These are phyloP conservation scores for Orientallactaga bullata DNA, from an alignment of 2,113 vertebrate genomes.

Conservation along the genomic window DNA sequence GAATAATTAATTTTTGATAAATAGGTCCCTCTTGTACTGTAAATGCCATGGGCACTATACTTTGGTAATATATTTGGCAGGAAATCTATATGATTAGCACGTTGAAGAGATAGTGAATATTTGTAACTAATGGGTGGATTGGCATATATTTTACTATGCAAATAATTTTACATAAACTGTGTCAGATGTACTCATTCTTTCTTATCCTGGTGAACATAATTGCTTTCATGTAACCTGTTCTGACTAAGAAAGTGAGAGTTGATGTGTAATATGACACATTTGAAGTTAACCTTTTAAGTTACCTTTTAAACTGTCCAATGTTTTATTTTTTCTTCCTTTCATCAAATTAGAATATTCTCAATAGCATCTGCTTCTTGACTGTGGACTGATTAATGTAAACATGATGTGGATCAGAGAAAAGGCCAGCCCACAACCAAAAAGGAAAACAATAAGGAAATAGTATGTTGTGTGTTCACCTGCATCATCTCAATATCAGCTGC, in stretches of 20 bases:
- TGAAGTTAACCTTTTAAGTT: background rate
- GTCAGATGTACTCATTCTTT: background rate
- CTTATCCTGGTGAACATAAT: background rate
- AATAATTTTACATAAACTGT: background rate
- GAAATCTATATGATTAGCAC: background rate
- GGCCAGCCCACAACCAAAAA: background rate
- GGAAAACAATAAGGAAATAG: background rate
- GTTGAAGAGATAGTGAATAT: background rate
- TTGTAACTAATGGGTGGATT: background rate
- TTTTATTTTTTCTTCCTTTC: background rate
- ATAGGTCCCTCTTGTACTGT: background rate
- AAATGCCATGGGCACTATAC: too few relatives aligned
- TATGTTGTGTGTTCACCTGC: background rate
- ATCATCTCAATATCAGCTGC: background rate
- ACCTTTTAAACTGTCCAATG: background rate
- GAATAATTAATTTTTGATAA: background rate
- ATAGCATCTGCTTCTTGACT: background rate
- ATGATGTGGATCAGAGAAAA: background rate
- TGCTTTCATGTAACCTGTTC: background rate
- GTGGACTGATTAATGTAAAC: background rate
- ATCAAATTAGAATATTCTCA: background rate
- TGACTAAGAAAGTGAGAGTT: background rate
- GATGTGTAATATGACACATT: background rate
- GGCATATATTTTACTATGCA: background rate
- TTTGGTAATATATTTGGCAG: background rate